These are phyloP conservation scores for Peromyscus californicus DNA, from an alignment of 2,113 vertebrate species.

Conservation along the genomic window DNA sequence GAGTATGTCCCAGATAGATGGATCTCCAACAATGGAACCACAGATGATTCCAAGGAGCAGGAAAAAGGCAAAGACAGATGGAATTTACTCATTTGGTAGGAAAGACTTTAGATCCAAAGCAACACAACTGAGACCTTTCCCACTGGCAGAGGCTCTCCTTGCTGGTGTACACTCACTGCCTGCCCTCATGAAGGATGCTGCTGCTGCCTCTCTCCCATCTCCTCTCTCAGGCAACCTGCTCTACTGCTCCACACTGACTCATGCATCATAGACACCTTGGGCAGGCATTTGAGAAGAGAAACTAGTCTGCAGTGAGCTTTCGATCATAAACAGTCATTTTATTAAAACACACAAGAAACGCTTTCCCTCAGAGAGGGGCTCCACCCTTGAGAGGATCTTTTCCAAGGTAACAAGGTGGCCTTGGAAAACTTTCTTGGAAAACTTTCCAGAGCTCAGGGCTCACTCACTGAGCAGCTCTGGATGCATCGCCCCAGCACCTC, in stretches of 20 bases:
- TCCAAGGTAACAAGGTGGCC: background rate
- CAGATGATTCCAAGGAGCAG: background rate
- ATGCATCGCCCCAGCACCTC: conserved; percentile 75
- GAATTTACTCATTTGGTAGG: accelerated
- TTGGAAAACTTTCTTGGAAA: conserved; percentile 72
- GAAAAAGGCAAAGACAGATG: background rate
- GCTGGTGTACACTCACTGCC: too few relatives aligned
- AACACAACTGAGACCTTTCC: background rate
- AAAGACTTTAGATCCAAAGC: background rate
- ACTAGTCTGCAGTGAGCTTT: background rate
- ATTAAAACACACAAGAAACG: background rate
- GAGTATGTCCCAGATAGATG: background rate
- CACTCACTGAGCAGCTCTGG: conserved; percentile 76
- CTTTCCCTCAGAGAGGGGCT: accelerated
- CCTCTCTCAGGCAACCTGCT: accelerated
- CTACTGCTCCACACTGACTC: background rate
- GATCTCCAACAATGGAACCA: too few relatives aligned
- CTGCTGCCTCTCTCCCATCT: background rate
- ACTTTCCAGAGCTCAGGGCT: conserved; percentile 62
- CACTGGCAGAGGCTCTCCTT: accelerated
- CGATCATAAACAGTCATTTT: background rate
- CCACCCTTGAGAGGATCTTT: background rate
- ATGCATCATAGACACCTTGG: background rate
- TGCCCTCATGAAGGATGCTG: accelerated
- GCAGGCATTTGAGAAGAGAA: accelerated